phyloP scores from a whole-genome alignment of 1,140 invertebrate species.

The Pinna nobilis region DNA sequence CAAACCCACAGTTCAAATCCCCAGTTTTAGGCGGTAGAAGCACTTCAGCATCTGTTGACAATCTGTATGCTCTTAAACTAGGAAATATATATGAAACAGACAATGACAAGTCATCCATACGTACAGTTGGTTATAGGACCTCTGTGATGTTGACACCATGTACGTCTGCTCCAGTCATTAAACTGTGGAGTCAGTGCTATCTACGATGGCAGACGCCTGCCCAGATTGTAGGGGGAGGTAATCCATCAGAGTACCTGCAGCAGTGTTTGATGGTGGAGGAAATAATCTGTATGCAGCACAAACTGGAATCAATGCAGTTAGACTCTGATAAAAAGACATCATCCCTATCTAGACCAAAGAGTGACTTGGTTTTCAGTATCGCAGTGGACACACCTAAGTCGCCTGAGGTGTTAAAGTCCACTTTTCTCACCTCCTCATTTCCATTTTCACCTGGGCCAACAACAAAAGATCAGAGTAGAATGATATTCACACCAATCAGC shows the following conservation, averaged over 20 bases:
- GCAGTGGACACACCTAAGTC: slow-evolving; percentile 52
- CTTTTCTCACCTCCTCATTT: slow-evolving; percentile 71
- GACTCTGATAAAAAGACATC: slow-evolving; percentile 20
- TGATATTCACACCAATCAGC: slow-evolving; percentile 59
- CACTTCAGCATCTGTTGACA: slow-evolving; percentile 32
- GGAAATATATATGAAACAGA: slow-evolving; percentile 3
- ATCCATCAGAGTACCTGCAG: slow-evolving; percentile 80
- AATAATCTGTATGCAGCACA: slow-evolving; percentile 65
- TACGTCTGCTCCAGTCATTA: slow-evolving; percentile 73
- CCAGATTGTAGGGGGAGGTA: slow-evolving; percentile 86
- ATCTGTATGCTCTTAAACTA: slow-evolving; percentile 43
- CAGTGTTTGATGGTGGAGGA: slow-evolving; percentile 74
- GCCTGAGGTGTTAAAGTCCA: slow-evolving; percentile 57
- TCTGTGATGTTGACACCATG: not conserved
- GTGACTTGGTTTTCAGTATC: slow-evolving; percentile 70
- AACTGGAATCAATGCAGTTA: slow-evolving; percentile 49
- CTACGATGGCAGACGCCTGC: slow-evolving; percentile 89
- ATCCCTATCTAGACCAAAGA: slow-evolving; percentile 52
- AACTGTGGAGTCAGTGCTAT: slow-evolving; percentile 93
- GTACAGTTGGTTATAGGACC: not conserved
- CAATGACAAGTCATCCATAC: slow-evolving; percentile 30
- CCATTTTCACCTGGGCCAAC: slow-evolving; percentile 66
- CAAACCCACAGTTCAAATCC: slow-evolving; percentile 40
- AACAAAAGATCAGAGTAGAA: slow-evolving; percentile 46
- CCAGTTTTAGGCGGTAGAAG: not conserved